Conservation (phyloP, 2,113 vertebrate genomes). For the Setophaga kirtlandii region DNA sequence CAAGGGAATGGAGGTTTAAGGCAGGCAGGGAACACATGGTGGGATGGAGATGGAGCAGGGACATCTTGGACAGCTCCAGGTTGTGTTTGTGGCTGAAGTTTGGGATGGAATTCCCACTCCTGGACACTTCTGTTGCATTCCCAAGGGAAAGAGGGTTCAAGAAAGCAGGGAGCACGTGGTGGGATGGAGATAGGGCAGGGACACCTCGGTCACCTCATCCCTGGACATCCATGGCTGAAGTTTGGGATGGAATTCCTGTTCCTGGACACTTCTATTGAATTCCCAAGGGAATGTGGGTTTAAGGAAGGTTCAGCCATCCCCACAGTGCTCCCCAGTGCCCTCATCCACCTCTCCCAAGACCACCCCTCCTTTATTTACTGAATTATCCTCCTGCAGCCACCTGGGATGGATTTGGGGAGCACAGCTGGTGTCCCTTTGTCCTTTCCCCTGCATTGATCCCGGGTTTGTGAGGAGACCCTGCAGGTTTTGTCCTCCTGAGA, state of each 20-base stretch:
- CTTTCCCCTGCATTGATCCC: background rate
- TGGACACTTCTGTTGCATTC: too few species aligned
- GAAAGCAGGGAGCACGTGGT: too few species aligned
- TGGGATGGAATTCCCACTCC: background rate
- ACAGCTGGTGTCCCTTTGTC: too few species aligned
- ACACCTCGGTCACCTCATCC: too few species aligned
- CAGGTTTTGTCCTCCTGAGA: rapidly evolving
- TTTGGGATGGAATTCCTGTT: background rate
- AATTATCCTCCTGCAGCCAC: background rate
- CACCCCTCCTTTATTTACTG: rapidly evolving
- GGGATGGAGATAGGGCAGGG: too few species aligned
- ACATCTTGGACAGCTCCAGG: rapidly evolving
- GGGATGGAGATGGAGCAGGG: background rate
- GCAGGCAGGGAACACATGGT: rapidly evolving
- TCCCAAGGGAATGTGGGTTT: too few species aligned
- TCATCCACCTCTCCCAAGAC: background rate
- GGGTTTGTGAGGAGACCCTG: background rate
- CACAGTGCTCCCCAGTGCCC: background rate
- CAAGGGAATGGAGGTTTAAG: too few species aligned
- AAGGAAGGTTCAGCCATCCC: background rate
- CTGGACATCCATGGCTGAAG: too few species aligned
- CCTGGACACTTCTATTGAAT: too few species aligned
- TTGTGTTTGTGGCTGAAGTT: too few species aligned
- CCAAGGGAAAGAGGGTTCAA: too few species aligned
- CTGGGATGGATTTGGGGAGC: background rate